Conservation (phyloP, 2,888 invertebrate species). For the Ochlodes sylvanus region DNA sequence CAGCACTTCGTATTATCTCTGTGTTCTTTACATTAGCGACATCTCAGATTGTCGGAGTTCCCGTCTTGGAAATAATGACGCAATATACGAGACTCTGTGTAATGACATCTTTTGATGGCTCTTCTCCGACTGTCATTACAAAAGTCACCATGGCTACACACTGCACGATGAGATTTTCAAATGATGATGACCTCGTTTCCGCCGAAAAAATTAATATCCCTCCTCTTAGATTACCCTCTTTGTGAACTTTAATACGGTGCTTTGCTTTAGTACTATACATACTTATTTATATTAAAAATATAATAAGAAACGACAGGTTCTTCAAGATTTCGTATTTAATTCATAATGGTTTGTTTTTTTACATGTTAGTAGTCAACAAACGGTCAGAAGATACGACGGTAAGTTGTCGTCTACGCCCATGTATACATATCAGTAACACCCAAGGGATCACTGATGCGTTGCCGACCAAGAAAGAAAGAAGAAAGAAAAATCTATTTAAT, state of each 20-base stretch:
- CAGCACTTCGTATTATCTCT: conserved; percentile 70
- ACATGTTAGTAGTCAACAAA: too few relatives aligned
- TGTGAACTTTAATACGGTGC: conserved; percentile 18
- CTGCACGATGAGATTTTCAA: conserved; percentile 63
- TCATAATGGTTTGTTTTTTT: too few relatives aligned
- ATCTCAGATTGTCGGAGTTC: conserved; percentile 76
- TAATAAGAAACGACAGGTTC: not conserved
- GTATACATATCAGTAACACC: too few relatives aligned
- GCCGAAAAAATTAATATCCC: conserved; percentile 51
- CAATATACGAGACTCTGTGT: conserved; percentile 70
- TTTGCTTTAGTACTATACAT: conserved; percentile 2
- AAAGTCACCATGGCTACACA: conserved; percentile 70
- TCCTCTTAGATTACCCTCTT: conserved; percentile 42
- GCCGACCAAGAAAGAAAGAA: too few relatives aligned
- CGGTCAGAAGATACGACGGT: too few relatives aligned
- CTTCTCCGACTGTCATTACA: conserved; percentile 66
- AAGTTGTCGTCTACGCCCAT: too few relatives aligned
- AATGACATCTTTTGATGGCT: conserved; percentile 74
- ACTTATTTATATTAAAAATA: not conserved
- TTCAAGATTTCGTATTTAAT: too few relatives aligned
- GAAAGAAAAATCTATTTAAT: too few relatives aligned
- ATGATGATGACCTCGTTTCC: conserved; percentile 62
- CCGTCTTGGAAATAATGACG: conserved; percentile 72
- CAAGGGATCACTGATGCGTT: too few relatives aligned
- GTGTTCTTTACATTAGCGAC: conserved; percentile 79